Evolutionary conservation across 2,888 invertebrate species (phyloP), one percentile per base, ranked within the genome.

Genomic region (Allacma fusca): DNA sequence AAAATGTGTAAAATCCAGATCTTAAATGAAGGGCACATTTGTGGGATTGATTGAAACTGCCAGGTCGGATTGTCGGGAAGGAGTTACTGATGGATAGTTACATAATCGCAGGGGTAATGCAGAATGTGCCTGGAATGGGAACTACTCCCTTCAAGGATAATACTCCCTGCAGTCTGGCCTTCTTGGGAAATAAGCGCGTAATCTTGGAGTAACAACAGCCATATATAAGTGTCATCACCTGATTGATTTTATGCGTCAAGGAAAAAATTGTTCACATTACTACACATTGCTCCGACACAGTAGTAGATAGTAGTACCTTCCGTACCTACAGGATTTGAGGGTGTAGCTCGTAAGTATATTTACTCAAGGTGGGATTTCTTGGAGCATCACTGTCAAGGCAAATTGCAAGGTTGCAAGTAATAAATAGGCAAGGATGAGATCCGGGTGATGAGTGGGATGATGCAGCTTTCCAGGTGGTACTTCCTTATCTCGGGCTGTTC

Each of bases 161-260:
- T 62, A 62, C 62, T 12, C 23, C 67, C 67, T n/a, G 29, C 29
- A 19, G 67, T 34, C 16, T 26, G 23, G 62, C 62, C 13, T 62
- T 12, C 26, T 67, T 68, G 43, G 68, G 68, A 28, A 73, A 57
- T 40, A 59, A 73, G 73, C 34, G 29, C 28, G 73, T 40, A 73
- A 73, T 50, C 70, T 50, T 73, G 12, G 1, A 59, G 73, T 73
- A 73, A 62, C 73, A 73, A 73, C 59, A 34, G 19, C 34, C 62
- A 73, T 73, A 73, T 59, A 73, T 73, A 73, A 19, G 34, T 40
- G 73, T 73, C 73, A 73, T 73, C 28, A 73, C 12, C 62, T 73
- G 73, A 73, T 73, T 73, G 73, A 73, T 73, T 73, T 43, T 64
- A 62, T 57, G 59, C 34, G 73, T 73, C 73, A 73, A 34, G 29